These are phyloP conservation scores for Poeciliopsis retropinna DNA, from an alignment of 2,113 vertebrate genomes.

Conservation along the genomic window DNA sequence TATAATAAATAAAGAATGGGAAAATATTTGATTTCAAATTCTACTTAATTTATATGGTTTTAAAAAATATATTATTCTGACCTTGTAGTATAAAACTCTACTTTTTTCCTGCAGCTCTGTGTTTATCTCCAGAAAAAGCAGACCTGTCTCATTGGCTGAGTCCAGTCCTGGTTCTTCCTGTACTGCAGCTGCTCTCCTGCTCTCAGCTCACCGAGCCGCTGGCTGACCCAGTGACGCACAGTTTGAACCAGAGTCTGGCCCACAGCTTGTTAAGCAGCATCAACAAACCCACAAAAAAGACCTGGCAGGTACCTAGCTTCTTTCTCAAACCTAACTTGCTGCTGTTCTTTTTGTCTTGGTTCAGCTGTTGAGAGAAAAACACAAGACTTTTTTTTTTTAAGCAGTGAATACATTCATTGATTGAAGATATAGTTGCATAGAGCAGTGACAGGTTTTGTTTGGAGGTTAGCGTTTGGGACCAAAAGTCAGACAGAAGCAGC, in stretches of 20 bases:
- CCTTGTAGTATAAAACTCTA: no score
- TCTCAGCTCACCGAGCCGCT: constrained; percentile 82
- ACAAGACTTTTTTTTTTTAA: no score
- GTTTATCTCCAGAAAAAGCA: constrained; percentile 77
- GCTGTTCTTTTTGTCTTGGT: background rate
- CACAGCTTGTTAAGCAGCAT: constrained; percentile 78
- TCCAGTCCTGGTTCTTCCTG: constrained; percentile 84
- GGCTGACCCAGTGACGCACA: constrained; percentile 65
- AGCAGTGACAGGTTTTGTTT: no score
- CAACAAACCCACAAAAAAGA: constrained; percentile 19
- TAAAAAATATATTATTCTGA: no score
- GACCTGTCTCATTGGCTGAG: constrained; percentile 70
- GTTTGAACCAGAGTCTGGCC: constrained; percentile 82
- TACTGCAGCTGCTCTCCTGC: constrained; percentile 89
- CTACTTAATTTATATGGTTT: no score
- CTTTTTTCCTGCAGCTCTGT: constrained; percentile 76
- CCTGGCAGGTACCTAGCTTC: constrained; percentile 36
- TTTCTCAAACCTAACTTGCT: background rate
- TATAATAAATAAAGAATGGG: no score
- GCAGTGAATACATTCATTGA: no score
- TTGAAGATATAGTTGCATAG: no score
- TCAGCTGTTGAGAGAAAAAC: no score
- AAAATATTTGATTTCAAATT: no score
- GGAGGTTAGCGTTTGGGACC: no score
- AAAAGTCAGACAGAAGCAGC: no score